phyloP scores from a whole-genome alignment of 1,140 invertebrate species.

The Procambarus virginalis region DNA sequence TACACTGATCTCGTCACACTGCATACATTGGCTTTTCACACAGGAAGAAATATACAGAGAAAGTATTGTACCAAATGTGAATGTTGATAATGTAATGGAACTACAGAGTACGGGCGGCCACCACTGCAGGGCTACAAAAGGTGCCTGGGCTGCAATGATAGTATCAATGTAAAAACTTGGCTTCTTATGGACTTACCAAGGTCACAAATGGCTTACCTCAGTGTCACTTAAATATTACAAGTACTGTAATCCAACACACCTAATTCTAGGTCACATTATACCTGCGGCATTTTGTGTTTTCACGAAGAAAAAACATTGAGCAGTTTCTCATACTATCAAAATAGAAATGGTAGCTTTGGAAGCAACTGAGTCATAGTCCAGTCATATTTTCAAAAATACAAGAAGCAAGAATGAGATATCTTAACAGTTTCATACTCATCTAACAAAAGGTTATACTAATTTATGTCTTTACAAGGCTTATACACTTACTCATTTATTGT shows the following conservation, averaged over 20 bases:
- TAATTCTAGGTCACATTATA: slow-evolving; percentile 61
- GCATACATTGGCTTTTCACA: slow-evolving; percentile 8
- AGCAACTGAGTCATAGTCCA: slow-evolving; percentile 55
- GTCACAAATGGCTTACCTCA: slow-evolving; percentile 32
- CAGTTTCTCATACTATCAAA: slow-evolving; percentile 55
- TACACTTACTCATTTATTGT: slow-evolving; percentile 63
- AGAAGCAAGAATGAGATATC: slow-evolving; percentile 34
- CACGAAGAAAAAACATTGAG: slow-evolving; percentile 54
- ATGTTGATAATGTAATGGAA: slow-evolving; percentile 40
- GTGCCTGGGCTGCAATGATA: slow-evolving; percentile 26
- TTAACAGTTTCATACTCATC: slow-evolving; percentile 52
- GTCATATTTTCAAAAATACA: slow-evolving; percentile 31
- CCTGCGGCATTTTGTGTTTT: slow-evolving; percentile 61
- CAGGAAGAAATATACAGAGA: slow-evolving; percentile 20
- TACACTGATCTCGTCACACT: slow-evolving; percentile 17
- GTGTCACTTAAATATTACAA: slow-evolving; percentile 25
- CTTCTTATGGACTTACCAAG: slow-evolving; percentile 45
- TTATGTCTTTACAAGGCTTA: slow-evolving; percentile 60
- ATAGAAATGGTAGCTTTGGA: slow-evolving; percentile 56
- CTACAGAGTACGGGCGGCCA: slow-evolving; percentile 41
- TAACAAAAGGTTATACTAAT: slow-evolving; percentile 48
- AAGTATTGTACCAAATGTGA: slow-evolving; percentile 17
- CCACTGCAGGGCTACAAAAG: slow-evolving; percentile 25
- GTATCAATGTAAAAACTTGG: slow-evolving; percentile 33
- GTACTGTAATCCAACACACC: slow-evolving; percentile 44